Evolutionary conservation across 2,113 vertebrate species (phyloP).

Genomic region (Oxygymnocypris stewartii): DNA sequence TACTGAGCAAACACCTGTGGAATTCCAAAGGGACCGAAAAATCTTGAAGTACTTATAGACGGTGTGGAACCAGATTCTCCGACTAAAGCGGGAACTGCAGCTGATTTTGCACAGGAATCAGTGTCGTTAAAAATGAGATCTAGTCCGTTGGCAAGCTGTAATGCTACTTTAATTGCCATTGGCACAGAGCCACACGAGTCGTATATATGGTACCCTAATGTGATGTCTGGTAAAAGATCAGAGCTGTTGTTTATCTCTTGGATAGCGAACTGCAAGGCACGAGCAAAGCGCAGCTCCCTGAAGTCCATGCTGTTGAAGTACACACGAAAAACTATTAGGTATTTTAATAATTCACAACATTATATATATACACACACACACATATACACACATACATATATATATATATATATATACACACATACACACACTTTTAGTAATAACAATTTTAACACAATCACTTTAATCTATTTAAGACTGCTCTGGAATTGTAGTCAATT

Average conservation of each 20-base stretch:
- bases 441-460: not conserved
- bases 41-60: conserved; percentile 67
- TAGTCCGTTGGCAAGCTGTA: conserved; percentile 63
- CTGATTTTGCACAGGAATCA: conserved; percentile 48
- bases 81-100: conserved; percentile 57
- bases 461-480: not conserved
- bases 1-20: conserved; percentile 56
- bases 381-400: no score
- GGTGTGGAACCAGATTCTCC: conserved; percentile 69
- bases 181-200: conserved; percentile 66
- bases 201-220: conserved; percentile 67
- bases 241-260: conserved; percentile 73
- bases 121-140: conserved; percentile 38
- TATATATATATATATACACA: no score
- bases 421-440: not conserved
- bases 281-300: conserved; percentile 67
- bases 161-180: conserved; percentile 54
- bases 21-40: conserved; percentile 63
- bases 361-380: no score
- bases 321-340: conserved; percentile 2
- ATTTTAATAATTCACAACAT: no score
- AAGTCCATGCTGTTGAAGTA: conserved; percentile 61
- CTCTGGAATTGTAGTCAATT: not conserved
- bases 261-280: conserved; percentile 70
- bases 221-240: conserved; percentile 62